A percentile compares a stretch with the other conserved stretches of the same genome.
Evolutionary conservation across 2,113 vertebrate species (phyloP).

Genomic region (Etheostoma spectabile): DNA sequence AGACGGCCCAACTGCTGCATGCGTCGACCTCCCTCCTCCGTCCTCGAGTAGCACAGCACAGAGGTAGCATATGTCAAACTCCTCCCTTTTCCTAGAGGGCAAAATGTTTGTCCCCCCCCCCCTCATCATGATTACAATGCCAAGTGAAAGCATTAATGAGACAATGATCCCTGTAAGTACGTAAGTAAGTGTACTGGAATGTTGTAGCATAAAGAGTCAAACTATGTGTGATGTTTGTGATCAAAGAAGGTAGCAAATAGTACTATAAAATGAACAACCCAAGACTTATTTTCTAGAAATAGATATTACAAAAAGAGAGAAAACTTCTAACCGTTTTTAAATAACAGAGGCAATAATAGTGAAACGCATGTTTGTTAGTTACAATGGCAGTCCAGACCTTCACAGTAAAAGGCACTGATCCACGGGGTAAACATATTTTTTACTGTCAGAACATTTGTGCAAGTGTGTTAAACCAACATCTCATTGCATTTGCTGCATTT

Average conservation of each 20-base stretch:
- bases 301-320: conserved; percentile 67
- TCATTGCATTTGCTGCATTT: conserved; percentile 70
- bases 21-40: conserved; percentile 90
- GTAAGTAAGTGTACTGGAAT: conserved; percentile 71
- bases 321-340: conserved; percentile 67
- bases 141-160: conserved; percentile 62
- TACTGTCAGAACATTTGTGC: conserved; percentile 68
- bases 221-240: conserved; percentile 74
- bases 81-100: conserved; percentile 57
- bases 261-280: conserved; percentile 58
- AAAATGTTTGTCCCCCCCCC: conserved; percentile 65
- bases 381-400: conserved; percentile 64
- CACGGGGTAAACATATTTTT: conserved; percentile 54
- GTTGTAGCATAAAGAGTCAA: conserved; percentile 72
- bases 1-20: conserved; percentile 94
- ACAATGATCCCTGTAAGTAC: conserved; percentile 54
- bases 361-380: conserved; percentile 83
- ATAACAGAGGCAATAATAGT: conserved; percentile 83
- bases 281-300: conserved; percentile 77
- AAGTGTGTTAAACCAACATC: conserved; percentile 65
- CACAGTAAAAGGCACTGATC: conserved; percentile 48
- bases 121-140: conserved; percentile 49
- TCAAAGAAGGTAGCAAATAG: conserved; percentile 66
- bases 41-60: conserved; percentile 88
- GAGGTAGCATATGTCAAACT: conserved; percentile 47